Percentiles rank a stretch among this genome's conserved stretches.
These are phyloP conservation scores for Dermatemys mawii DNA, from an alignment of 2,113 vertebrate species.

Conservation along the genomic window DNA sequence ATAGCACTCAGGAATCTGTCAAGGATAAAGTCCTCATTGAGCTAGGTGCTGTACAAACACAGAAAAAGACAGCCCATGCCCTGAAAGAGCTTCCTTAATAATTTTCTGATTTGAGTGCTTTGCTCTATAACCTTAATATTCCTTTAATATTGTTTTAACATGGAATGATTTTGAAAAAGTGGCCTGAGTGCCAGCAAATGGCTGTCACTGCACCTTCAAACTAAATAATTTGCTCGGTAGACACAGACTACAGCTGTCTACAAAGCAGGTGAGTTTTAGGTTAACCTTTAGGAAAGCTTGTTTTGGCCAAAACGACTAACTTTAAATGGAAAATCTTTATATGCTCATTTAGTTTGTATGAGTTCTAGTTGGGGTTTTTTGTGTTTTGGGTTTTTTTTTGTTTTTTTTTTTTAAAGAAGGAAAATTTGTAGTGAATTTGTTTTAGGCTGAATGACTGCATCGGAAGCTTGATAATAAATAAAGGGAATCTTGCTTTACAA, in stretches of 20 bases:
- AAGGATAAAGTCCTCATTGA: background rate
- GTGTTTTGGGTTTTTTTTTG: no score
- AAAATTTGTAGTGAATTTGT: background rate
- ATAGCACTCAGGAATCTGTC: background rate
- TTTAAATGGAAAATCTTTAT: background rate
- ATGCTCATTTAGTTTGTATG: background rate
- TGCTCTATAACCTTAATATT: background rate
- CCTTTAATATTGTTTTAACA: no score
- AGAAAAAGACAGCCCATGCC: background rate
- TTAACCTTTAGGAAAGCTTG: background rate
- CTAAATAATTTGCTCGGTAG: background rate
- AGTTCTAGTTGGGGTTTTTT: background rate
- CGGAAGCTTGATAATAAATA: background rate
- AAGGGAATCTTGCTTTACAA: background rate
- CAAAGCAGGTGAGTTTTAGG: background rate
- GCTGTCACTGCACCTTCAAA: background rate
- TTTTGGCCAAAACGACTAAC: background rate
- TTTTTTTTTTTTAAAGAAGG: background rate
- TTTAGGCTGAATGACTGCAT: background rate
- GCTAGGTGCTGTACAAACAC: background rate
- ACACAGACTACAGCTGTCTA: background rate
- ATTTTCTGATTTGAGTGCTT: background rate
- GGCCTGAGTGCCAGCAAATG: slow-evolving; percentile 2
- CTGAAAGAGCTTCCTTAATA: background rate
- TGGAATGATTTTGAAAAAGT: background rate